Evolutionary conservation across 2,888 invertebrate genomes (phyloP), one percentile per base, ranked within the genome.

Genomic region (Eupsilia transversa): DNA sequence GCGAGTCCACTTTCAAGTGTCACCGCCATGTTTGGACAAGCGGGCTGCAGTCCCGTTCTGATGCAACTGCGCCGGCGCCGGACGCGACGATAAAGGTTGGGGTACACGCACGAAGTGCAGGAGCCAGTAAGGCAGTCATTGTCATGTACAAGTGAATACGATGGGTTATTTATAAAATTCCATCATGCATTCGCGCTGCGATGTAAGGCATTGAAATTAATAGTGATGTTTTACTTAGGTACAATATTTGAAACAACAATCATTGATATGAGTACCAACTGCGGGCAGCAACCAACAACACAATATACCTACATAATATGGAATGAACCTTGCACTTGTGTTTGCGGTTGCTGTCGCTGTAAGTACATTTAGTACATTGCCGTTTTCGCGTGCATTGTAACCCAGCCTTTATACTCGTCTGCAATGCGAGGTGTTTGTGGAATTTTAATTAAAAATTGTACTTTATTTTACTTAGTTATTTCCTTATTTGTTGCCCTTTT

Each of bases 21-120:
- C 83, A 80, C 85, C 71, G 73, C 92, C 91, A 83, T 92, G 84
- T 92, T 90, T 89, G 92, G 92, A 73, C 81, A 89, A 89, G 86
- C 88, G 90, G 88, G 90, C 77, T 83, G 86, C 80, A 74, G 86
- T 88, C 89, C 91, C 89, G 92, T 91, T 91, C 86, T 83, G 88
- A 83, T 81, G 91, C 89, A 92, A 91, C 89, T 88, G 79, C 82
- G 78, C 68, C 72, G 85, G 85, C 85, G 86, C 82, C 87, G 83
- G 80, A 82, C 72, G 60, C 66, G 35, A 2, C 30, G 1, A 33
- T 76, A 72, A 82, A 76, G 80, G 83, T 49, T 23, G 63, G 46
- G 57, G 20, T 35, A 83, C 56, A 82, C 46, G 20, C n/a, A 54
- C 49, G 49, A 20, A 43, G 14, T 7, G 54, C n/a, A 33, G 23